Percentiles rank a stretch among this genome's conserved stretches.
Conservation (phyloP, 2,888 invertebrate genomes). For the Scaptomyza tumidula region DNA sequence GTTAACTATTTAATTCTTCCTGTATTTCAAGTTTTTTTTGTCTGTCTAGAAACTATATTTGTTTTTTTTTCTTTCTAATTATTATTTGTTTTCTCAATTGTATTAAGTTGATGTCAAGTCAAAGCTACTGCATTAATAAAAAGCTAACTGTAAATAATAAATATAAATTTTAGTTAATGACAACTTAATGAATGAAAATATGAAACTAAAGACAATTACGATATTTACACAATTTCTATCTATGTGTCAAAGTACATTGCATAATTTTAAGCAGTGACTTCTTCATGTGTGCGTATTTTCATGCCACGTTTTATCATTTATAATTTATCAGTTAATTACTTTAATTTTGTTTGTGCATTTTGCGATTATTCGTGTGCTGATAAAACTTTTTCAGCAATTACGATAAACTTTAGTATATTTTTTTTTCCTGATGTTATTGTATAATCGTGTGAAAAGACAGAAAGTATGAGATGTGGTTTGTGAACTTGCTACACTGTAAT, state of each 20-base stretch:
- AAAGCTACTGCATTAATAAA: too few relatives aligned
- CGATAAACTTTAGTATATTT: slow-evolving; percentile 43
- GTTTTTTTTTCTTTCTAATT: background rate
- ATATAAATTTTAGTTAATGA: background rate
- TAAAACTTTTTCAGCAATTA: slow-evolving; percentile 44
- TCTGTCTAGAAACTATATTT: background rate
- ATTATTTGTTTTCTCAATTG: background rate
- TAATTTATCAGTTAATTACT: slow-evolving; percentile 55
- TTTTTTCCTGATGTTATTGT: slow-evolving; percentile 17
- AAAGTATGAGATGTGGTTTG: slow-evolving; percentile 10
- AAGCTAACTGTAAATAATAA: too few relatives aligned
- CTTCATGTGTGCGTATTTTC: background rate
- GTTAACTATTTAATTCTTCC: too few relatives aligned
- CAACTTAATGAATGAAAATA: slow-evolving; percentile 11
- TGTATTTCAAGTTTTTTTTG: background rate
- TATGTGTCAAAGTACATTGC: background rate
- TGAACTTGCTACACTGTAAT: slow-evolving; percentile 15
- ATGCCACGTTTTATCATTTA: slow-evolving; percentile 11
- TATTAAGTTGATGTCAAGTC: background rate
- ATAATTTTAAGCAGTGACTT: background rate
- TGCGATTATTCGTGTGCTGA: slow-evolving; percentile 46
- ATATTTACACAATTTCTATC: background rate
- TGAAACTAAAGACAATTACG: background rate
- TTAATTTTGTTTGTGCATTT: slow-evolving; percentile 33
- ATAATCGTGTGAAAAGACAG: slow-evolving; percentile 25